Percentiles rank a stretch among this genome's conserved stretches.
These are phyloP conservation scores for Oncopodura yosiiana DNA, from an alignment of 1,140 invertebrate genomes.

Conservation along the genomic window DNA sequence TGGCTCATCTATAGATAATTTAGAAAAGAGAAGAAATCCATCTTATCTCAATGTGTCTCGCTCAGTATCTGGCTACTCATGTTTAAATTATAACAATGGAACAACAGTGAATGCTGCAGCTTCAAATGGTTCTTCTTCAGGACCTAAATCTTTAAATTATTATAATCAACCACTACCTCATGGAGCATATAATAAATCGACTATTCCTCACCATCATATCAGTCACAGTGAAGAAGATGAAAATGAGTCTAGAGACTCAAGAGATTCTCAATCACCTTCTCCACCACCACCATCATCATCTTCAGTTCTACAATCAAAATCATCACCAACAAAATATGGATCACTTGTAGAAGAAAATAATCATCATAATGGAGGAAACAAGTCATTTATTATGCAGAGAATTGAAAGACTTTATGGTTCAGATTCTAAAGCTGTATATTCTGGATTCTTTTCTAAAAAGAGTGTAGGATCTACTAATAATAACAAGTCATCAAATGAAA, in stretches of 20 bases:
- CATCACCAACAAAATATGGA: constrained; percentile 3
- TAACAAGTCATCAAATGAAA: constrained; percentile 1
- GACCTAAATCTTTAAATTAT: too few species aligned
- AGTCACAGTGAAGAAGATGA: too few species aligned
- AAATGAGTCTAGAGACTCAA: not conserved
- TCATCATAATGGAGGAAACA: too few species aligned
- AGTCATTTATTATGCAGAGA: constrained; percentile 74
- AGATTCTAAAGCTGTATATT: constrained; percentile 59
- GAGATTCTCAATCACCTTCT: too few species aligned
- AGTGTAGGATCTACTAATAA: not conserved
- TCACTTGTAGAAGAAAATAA: constrained; percentile 7
- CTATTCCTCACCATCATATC: too few species aligned
- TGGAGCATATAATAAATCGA: too few species aligned
- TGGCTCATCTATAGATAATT: constrained; percentile 1
- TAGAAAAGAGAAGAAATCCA: constrained; percentile 41
- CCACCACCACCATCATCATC: too few species aligned
- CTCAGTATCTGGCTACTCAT: constrained; percentile 79
- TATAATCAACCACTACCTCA: too few species aligned
- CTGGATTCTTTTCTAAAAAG: too few species aligned
- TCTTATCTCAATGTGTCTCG: constrained; percentile 79
- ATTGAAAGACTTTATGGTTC: constrained; percentile 78
- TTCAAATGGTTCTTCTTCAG: not conserved
- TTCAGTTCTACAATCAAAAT: constrained; percentile 20
- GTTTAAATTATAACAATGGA: constrained; percentile 37
- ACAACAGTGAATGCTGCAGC: not conserved